These are phyloP conservation scores for Oryzias dopingdopingensis DNA, from an alignment of 2,797 vertebrate species.

Conservation along the genomic window DNA sequence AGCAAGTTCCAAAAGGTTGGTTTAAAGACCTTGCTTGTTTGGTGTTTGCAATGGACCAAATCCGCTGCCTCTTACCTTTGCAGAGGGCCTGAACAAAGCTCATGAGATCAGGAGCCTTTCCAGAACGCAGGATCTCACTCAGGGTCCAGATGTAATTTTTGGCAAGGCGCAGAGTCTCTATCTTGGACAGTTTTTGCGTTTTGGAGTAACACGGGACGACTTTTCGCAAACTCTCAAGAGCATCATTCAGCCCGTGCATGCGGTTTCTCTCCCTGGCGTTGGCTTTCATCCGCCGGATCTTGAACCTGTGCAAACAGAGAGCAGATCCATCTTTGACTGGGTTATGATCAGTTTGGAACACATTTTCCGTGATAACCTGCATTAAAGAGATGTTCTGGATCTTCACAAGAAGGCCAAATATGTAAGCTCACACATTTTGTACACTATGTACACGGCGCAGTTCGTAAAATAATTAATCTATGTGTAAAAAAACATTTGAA, in stretches of 20 bases:
- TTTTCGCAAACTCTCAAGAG: conserved; percentile 95
- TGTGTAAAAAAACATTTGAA: no score
- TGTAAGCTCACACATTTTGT: no score
- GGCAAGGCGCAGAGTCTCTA: conserved; percentile 94
- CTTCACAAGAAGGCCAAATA: no score
- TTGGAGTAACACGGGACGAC: conserved; percentile 99
- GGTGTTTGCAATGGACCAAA: no score
- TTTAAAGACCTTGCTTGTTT: neutral
- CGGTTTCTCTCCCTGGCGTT: conserved; percentile 97
- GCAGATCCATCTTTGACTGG: neutral
- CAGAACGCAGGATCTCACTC: conserved; percentile 92
- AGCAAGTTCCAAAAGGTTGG: no score
- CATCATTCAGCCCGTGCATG: conserved; percentile 98
- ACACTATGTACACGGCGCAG: no score
- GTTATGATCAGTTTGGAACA: neutral
- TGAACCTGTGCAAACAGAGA: conserved; percentile 75
- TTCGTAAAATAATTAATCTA: no score
- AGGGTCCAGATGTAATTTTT: conserved; percentile 99
- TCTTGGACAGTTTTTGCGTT: conserved; percentile 98
- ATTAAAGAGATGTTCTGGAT: neutral
- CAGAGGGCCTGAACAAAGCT: conserved; percentile 96
- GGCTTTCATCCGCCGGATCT: conserved; percentile 93
- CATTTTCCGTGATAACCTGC: neutral
- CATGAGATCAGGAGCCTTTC: conserved; percentile 94
- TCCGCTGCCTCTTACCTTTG: conserved; percentile 75